Evolutionary conservation across 2,113 vertebrate genomes (phyloP).

Genomic region (Empidonax traillii): DNA sequence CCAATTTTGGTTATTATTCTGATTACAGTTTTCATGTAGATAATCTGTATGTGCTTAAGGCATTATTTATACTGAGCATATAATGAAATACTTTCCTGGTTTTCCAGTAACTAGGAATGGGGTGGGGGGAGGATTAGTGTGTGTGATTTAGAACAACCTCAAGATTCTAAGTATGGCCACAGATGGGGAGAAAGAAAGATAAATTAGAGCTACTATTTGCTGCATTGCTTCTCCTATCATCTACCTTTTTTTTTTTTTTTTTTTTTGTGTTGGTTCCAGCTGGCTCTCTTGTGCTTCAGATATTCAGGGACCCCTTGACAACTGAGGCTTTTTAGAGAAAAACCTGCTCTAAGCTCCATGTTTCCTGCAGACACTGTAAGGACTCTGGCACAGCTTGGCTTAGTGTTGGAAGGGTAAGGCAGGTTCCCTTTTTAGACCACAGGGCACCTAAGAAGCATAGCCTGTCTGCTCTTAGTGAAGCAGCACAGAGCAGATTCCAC

Average conservation of each 20-base stretch:
- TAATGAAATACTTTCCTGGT: not conserved
- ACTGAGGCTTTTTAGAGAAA: not conserved
- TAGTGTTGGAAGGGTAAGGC: not conserved
- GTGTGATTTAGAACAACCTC: not conserved
- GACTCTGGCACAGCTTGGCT: not conserved
- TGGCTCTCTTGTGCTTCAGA: not conserved
- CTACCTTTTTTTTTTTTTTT: not conserved
- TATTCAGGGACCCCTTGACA: not conserved
- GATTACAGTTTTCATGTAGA: not conserved
- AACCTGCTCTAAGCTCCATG: not conserved
- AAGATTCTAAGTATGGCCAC: not conserved
- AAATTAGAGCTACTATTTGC: not conserved
- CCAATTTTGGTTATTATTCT: not conserved
- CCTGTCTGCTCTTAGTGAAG: not conserved
- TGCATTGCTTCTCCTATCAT: not conserved
- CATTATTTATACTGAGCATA: not conserved
- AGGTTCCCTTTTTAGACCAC: not conserved
- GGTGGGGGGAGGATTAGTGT: accelerated
- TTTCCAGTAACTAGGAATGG: not conserved
- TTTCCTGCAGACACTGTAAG: not conserved
- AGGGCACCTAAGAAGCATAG: not conserved
- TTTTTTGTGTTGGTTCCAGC: not conserved
- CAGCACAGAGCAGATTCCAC: not conserved
- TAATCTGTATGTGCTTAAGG: not conserved
- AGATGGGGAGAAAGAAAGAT: not conserved